Evolutionary conservation across 1,140 invertebrate genomes (phyloP).

Genomic region (Sycophaga agraensis): DNA sequence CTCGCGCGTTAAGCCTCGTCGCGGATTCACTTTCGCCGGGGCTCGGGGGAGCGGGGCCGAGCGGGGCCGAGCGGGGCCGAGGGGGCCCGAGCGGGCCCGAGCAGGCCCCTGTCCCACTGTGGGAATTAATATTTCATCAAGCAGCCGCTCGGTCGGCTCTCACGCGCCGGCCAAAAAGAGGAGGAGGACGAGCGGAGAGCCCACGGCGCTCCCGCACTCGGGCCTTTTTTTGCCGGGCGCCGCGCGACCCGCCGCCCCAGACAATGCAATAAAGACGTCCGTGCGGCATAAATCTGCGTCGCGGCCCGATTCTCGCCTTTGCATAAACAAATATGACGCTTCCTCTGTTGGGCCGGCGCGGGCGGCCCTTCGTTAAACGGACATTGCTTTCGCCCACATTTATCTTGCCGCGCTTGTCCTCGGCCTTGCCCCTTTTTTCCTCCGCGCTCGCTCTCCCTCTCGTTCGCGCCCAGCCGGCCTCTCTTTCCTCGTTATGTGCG

Average conservation of each 20-base stretch:
- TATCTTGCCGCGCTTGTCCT: constrained; percentile 33
- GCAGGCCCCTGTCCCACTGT: too few species aligned
- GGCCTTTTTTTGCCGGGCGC: too few species aligned
- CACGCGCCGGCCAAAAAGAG: too few species aligned
- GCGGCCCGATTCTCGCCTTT: constrained; percentile 32
- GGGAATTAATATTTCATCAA: background rate
- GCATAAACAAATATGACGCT: constrained; percentile 49
- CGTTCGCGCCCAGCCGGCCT: background rate
- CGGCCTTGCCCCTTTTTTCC: constrained; percentile 4
- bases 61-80: too few species aligned
- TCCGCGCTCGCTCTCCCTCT: background rate
- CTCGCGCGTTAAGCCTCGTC: too few species aligned
- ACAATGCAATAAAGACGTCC: constrained; percentile 45
- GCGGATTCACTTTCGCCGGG: too few species aligned
- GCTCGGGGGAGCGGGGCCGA: too few species aligned
- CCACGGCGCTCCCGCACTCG: too few species aligned
- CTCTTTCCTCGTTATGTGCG: background rate
- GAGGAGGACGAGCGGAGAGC: too few species aligned
- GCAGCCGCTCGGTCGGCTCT: background rate
- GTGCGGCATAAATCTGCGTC: constrained; percentile 44
- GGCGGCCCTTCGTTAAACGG: constrained; percentile 29
- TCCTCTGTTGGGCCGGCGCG: constrained; percentile 33
- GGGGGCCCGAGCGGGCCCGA: too few species aligned
- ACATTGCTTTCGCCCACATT: constrained; percentile 47
- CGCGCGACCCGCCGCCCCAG: too few species aligned